phyloP scores from a whole-genome alignment of 92 coral and sea anemone genomes.

The Parazoanthus swiftii region DNA sequence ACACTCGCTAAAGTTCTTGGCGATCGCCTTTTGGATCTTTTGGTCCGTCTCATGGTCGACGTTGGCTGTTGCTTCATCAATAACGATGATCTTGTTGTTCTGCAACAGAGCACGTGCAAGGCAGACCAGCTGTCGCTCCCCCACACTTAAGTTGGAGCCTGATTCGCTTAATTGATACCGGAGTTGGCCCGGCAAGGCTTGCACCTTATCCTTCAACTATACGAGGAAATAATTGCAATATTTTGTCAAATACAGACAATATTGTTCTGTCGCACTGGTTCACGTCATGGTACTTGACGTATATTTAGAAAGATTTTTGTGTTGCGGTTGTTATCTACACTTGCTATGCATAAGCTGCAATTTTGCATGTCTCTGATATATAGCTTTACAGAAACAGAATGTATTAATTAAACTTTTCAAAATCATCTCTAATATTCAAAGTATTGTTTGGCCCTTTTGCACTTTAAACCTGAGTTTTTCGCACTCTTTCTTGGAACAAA shows the following conservation, averaged over 20 bases:
- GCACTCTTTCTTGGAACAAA: too few species aligned
- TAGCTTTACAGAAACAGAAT: too few species aligned
- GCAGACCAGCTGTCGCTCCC: slow-evolving; percentile 30
- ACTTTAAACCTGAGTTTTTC: too few species aligned
- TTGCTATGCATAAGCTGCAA: too few species aligned
- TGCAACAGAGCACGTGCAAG: slow-evolving; percentile 26
- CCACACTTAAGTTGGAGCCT: slow-evolving; percentile 30
- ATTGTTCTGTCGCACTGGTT: neutral
- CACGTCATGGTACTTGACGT: neutral
- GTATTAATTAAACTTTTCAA: too few species aligned
- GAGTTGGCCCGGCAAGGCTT: slow-evolving; percentile 5
- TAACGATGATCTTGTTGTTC: slow-evolving; percentile 27
- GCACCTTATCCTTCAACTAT: slow-evolving; percentile 12
- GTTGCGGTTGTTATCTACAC: too few species aligned
- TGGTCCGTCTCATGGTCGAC: slow-evolving; percentile 29
- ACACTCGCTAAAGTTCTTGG: neutral
- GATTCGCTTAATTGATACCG: slow-evolving; percentile 15
- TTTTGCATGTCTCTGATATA: too few species aligned
- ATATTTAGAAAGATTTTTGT: too few species aligned
- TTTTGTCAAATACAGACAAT: neutral
- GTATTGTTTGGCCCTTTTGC: too few species aligned
- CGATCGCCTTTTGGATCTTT: slow-evolving; percentile 18
- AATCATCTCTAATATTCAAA: too few species aligned
- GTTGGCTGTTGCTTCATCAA: slow-evolving; percentile 36
- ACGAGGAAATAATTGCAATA: neutral